Evolutionary conservation across 2,797 vertebrate species (phyloP), one percentile per base, ranked within the genome.

Genomic region (Poeciliopsis infans): DNA sequence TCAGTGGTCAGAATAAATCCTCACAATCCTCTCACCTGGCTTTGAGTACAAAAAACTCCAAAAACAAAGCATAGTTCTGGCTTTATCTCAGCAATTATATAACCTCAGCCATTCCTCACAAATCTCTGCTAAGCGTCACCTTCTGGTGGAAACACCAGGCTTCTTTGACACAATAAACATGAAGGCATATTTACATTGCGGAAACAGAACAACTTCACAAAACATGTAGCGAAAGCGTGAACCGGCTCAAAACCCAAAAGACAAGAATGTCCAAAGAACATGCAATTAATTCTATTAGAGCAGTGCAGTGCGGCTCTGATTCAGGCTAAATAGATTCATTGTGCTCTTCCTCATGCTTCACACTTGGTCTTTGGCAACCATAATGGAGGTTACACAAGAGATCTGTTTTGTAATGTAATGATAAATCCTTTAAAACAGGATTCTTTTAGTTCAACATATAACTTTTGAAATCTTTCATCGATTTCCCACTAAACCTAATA

Each of bases 241-340:
- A 53, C 2, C 31, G 6, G 31, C 47, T 53, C 31, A 13, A 36
- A 49, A 73, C 39, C 0, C 12, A 0, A 11, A 20, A 57, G 39
- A 59, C 16, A 41, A 31, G 7, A n/a, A 69, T 43, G 43, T 69
- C 20, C 12, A n/a, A 45, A 69, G 23, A 45, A 69, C 68, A 45
- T 20, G 25, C 68, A 15, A 5, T 28, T 20, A 7, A 59, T 80
- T 74, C 72, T 16, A 33, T 1, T 23, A 51, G 61, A 76, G 18
- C 12, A 43, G 55, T n/a, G 23, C 2, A 39, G 49, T 39, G 5
- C 36, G 61, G 53, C 31, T 45, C 23, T 51, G 13, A 72, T 79
- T 70, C 66, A 78, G 76, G 55, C 55, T 55, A 72, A 57, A 73
- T 75, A 47, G 59, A 53, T 72, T 49, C 77, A 36, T 75, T 5